Percentiles rank a stretch among this genome's conserved stretches.
These are phyloP conservation scores for Macrotus californicus DNA, from an alignment of 2,113 vertebrate genomes.

Conservation along the genomic window DNA sequence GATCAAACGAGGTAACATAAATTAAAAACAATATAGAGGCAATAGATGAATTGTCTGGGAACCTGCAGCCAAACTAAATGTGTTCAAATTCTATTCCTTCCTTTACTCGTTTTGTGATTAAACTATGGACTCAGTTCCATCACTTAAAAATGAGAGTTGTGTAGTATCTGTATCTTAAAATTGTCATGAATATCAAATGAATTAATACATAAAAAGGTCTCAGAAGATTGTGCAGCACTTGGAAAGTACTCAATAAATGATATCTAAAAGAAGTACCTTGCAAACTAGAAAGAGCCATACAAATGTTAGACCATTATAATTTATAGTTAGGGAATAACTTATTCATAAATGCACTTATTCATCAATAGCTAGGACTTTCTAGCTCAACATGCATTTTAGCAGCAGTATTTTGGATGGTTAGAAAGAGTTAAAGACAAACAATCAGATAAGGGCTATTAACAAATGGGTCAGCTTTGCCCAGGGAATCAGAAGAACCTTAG, in stretches of 20 bases:
- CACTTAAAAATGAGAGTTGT: background rate
- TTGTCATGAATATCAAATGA: background rate
- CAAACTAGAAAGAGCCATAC: background rate
- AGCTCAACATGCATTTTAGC: background rate
- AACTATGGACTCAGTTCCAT: background rate
- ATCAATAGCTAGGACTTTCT: background rate
- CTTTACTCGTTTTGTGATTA: background rate
- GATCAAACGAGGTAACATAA: background rate
- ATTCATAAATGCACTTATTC: background rate
- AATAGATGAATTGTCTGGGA: background rate
- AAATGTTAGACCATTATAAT: background rate
- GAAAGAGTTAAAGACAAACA: background rate
- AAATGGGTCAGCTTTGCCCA: background rate
- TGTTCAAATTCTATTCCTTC: background rate
- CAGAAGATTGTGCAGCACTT: background rate
- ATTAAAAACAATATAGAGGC: background rate
- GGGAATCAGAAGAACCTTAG: background rate
- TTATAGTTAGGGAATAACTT: background rate
- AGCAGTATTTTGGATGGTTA: background rate
- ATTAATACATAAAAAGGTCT: background rate
- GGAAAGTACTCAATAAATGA: background rate
- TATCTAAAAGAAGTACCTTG: background rate
- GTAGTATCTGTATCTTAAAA: background rate
- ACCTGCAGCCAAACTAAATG: rapidly evolving
- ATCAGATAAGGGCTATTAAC: background rate